Conservation (phyloP, 2,113 vertebrate genomes). For the Acanthochromis polyacanthus region DNA sequence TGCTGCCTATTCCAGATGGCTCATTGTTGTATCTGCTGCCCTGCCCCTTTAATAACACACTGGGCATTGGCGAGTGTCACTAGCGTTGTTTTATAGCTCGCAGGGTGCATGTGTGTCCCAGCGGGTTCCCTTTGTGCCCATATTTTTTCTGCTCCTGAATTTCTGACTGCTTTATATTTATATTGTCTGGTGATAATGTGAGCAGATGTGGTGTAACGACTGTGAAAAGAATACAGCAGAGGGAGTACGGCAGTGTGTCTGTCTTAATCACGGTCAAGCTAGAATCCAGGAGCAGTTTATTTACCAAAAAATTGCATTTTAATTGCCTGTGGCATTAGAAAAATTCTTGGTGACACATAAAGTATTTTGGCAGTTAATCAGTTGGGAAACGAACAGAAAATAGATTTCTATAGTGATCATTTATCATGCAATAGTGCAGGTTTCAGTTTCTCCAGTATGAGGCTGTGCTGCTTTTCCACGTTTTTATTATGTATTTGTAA, state of each 20-base stretch:
- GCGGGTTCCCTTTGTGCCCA: constrained; percentile 38
- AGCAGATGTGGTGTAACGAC: constrained; percentile 61
- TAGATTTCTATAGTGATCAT: too few relatives aligned
- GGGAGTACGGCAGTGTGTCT: constrained; percentile 11
- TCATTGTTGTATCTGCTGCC: constrained; percentile 67
- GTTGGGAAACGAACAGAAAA: neutral
- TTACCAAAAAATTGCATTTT: neutral
- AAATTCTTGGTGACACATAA: neutral
- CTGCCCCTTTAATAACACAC: constrained; percentile 75
- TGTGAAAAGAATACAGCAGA: constrained; percentile 12
- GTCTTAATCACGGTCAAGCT: neutral
- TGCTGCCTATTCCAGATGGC: constrained; percentile 73
- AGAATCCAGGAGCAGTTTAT: neutral
- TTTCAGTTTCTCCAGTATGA: too few relatives aligned
- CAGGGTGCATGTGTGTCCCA: constrained; percentile 26
- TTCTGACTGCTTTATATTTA: constrained; percentile 42
- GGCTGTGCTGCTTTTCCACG: too few relatives aligned
- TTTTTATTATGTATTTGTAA: too few relatives aligned
- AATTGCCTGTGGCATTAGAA: neutral
- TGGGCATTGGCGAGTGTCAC: constrained; percentile 52
- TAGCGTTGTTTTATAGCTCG: constrained; percentile 51
- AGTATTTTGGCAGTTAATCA: too few relatives aligned
- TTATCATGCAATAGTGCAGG: too few relatives aligned
- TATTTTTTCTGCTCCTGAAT: constrained; percentile 26
- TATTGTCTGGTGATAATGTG: constrained; percentile 48